phyloP scores from a whole-genome alignment of 1,140 invertebrate species.

The Aphaenogaster ashmeadi region DNA sequence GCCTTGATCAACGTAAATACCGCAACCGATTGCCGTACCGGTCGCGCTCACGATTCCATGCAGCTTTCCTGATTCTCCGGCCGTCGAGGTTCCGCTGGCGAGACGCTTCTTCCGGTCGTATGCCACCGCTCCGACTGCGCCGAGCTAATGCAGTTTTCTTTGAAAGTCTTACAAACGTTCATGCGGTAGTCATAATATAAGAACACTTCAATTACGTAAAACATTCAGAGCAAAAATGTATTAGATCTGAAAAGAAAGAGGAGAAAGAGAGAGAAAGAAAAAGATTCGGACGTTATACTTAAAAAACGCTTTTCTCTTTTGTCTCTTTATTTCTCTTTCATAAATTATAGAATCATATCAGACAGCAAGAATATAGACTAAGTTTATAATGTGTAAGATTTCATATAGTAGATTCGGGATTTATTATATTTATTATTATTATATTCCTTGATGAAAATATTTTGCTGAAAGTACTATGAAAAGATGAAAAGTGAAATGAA shows the following conservation, averaged over 20 bases:
- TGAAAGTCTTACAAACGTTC: background rate
- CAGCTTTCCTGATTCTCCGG: constrained; percentile 63
- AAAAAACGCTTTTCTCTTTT: background rate
- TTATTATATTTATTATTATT: background rate
- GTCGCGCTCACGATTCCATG: constrained; percentile 64
- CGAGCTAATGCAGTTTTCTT: constrained; percentile 47
- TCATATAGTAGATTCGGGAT: background rate
- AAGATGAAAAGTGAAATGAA: too few relatives aligned
- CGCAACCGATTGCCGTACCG: constrained; percentile 74
- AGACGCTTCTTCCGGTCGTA: constrained; percentile 70
- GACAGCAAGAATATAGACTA: background rate
- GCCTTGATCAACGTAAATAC: constrained; percentile 71
- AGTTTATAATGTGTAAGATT: background rate
- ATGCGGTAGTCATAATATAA: background rate
- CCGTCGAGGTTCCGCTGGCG: constrained; percentile 72
- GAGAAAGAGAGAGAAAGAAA: background rate
- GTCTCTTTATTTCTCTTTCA: background rate
- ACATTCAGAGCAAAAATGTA: background rate
- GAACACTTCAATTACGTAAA: background rate
- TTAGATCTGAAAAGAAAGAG: background rate
- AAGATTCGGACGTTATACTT: background rate
- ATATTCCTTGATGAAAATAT: too few relatives aligned
- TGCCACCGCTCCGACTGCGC: constrained; percentile 72
- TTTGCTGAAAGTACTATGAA: too few relatives aligned
- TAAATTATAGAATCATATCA: background rate